phyloP scores from a whole-genome alignment of 64 coral and sea anemone genomes.

The Acropora tenuis region DNA sequence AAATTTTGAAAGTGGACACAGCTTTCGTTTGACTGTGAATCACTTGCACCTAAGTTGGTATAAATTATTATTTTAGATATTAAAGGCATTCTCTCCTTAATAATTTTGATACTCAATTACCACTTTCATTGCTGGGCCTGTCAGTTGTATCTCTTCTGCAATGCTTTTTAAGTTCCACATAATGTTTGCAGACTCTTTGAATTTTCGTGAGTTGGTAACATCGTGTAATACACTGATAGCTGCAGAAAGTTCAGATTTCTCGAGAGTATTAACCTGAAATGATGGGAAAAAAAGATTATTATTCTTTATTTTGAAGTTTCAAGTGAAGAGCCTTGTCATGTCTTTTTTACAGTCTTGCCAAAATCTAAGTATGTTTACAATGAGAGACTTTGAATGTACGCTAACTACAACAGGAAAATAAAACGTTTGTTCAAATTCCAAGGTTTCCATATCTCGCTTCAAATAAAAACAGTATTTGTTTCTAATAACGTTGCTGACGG shows the following conservation, averaged over 20 bases:
- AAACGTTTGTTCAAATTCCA: no score
- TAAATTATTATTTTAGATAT: not conserved
- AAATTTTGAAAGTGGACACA: no score
- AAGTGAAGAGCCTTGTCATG: no score
- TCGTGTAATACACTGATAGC: not conserved
- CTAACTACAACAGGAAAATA: no score
- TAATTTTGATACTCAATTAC: not conserved
- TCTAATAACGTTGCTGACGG: no score
- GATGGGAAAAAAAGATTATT: not conserved
- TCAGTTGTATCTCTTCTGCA: not conserved
- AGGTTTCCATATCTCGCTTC: no score
- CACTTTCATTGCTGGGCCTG: not conserved
- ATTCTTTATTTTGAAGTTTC: not conserved
- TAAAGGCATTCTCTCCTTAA: not conserved
- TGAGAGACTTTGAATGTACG: no score
- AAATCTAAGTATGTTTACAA: no score
- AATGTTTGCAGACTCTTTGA: not conserved
- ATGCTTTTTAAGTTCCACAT: not conserved
- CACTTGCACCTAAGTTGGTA: not conserved
- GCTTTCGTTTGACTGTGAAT: no score
- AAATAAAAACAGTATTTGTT: no score
- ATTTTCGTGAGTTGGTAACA: not conserved
- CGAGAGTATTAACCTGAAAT: not conserved
- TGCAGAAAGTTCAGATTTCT: not conserved
- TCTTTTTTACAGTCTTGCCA: no score